Evolutionary conservation across 2,113 vertebrate species (phyloP), one percentile per base, ranked within the genome.

Genomic region (Nansenia antarctica): DNA sequence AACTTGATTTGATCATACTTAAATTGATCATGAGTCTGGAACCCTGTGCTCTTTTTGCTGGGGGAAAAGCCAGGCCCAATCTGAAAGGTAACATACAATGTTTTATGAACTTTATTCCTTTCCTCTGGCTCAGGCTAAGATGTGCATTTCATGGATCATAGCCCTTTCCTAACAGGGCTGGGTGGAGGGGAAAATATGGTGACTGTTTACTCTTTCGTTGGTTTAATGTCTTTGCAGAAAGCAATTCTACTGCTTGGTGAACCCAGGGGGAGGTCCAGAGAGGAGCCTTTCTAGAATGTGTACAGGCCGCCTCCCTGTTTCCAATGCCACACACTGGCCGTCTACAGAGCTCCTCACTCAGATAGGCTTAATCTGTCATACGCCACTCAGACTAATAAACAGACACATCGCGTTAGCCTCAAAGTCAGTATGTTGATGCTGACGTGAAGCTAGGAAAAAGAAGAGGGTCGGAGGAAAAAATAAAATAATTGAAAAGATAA

Each of bases 401-500:
- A 78, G 85, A 88, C 87, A 85, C 78, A 78, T 75, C 80, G 85
- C 80, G 72, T 87, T 85, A 83, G 82, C 83, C 73, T 87, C 83
- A 90, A 87, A 79, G 86, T 88, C 84, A 88, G n/a, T n/a, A 80
- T 71, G 69, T 58, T 18, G 12, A 42, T 42, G 39, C 39, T 42
- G 39, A 42, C 39, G 39, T 15, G 45, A 49, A 12, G 45, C 11
- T 8, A n/a, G 2, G 15, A n/a, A n/a, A 24, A 26, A 3, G 53
- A n/a, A 42, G 37, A 30, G 32, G 57, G 24, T n/a, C 8, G 12
- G 29, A 26, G 71, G 65, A 82, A 86, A 80, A 84, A 60, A 77
- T 80, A 2, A 83, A 86, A 86, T 87, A 85, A 89, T 83, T 87
- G 85, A 85, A 90, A 87, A 88, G 85, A 89, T 85, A 88, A 90